A percentile compares a stretch with the other conserved stretches of the same genome.
These are phyloP conservation scores for Archilochus colubris DNA, from an alignment of 2,113 vertebrate genomes.

Conservation along the genomic window DNA sequence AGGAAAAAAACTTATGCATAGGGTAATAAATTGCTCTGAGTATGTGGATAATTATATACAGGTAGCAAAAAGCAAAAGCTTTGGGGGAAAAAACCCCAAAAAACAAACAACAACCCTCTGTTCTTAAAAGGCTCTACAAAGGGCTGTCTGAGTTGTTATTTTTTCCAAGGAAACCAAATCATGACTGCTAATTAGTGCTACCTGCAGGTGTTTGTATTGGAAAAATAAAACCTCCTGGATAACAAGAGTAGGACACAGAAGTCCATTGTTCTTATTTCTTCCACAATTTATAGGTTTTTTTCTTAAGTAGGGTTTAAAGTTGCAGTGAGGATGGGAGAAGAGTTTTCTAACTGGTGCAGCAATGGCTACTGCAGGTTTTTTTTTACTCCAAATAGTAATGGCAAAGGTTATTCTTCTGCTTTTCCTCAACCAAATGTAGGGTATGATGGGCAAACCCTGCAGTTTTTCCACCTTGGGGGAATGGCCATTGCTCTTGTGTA, in stretches of 20 bases:
- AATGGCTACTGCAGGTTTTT: background rate
- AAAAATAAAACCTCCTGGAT: background rate
- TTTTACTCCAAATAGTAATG: background rate
- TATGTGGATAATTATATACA: background rate
- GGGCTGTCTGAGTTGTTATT: background rate
- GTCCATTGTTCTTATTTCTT: background rate
- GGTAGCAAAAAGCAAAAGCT: background rate
- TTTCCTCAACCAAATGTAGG: background rate
- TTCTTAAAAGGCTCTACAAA: background rate
- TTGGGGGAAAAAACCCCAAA: background rate
- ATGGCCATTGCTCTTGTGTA: background rate
- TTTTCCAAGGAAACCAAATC: conserved; percentile 7
- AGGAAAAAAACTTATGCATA: background rate
- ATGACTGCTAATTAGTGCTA: background rate
- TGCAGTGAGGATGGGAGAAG: background rate
- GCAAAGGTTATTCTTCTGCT: background rate
- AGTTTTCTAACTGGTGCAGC: background rate
- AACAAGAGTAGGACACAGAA: background rate
- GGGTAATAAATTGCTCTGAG: background rate
- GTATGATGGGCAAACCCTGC: background rate
- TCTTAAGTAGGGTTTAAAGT: background rate
- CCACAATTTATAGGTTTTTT: background rate
- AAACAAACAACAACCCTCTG: background rate
- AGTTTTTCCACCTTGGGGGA: background rate
- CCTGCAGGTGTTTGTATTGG: background rate